Percentiles rank a stretch among this genome's conserved stretches.
These are phyloP conservation scores for Xiphorhynchus erythropygius DNA, from an alignment of 2,797 vertebrate genomes.

Conservation along the genomic window DNA sequence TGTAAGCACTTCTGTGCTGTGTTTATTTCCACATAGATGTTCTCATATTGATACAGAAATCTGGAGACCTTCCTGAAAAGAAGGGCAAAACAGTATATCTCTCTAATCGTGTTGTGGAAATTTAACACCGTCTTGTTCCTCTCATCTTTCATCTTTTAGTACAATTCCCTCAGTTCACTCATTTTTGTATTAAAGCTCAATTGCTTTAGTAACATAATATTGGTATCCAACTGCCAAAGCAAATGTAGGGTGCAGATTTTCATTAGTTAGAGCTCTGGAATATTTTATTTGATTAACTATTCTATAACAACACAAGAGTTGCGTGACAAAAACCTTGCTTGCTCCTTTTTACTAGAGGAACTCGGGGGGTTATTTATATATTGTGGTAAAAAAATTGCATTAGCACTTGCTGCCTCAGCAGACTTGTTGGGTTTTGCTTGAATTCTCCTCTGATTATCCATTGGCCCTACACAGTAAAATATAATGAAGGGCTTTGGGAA, in stretches of 20 bases:
- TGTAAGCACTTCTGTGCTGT: neutral
- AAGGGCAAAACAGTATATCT: neutral
- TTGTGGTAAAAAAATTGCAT: slow-evolving; percentile 28
- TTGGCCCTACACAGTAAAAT: neutral
- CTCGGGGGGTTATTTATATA: neutral
- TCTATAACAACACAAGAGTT: neutral
- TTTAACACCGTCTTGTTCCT: neutral
- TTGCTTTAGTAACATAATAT: slow-evolving; percentile 23
- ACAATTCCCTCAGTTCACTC: neutral
- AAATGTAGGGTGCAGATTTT: slow-evolving; percentile 19
- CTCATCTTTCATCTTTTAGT: neutral
- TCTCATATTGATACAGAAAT: neutral
- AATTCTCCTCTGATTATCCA: slow-evolving; percentile 20
- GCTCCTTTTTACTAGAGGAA: neutral
- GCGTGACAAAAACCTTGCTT: neutral
- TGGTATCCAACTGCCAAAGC: slow-evolving; percentile 3
- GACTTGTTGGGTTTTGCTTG: slow-evolving; percentile 14
- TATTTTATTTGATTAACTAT: slow-evolving; percentile 33
- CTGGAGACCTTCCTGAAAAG: neutral
- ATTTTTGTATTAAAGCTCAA: neutral
- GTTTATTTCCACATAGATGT: neutral
- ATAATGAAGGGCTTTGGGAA: neutral
- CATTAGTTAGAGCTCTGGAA: slow-evolving; percentile 6
- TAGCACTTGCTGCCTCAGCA: slow-evolving; percentile 44
- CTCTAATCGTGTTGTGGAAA: neutral